Evolutionary conservation across 1,140 invertebrate species (phyloP).

Genomic region (Drosophila tristis): DNA sequence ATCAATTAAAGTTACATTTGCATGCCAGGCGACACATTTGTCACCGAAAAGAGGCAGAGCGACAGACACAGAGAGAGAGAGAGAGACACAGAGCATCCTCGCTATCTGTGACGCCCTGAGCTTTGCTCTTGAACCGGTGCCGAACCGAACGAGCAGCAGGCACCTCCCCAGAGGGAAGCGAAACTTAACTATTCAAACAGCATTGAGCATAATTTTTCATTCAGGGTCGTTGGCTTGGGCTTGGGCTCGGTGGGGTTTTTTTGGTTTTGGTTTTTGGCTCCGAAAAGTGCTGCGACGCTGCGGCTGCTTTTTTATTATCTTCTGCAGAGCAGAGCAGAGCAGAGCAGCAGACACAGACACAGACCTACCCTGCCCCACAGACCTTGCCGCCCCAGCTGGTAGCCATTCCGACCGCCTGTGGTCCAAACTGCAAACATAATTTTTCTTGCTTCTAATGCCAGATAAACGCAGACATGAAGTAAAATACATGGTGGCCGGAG

Average conservation of each 20-base stretch:
- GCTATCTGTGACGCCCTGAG: conserved; percentile 1
- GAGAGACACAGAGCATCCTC: background rate
- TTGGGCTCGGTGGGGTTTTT: conserved; percentile 33
- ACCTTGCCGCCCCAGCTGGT: conserved; percentile 5
- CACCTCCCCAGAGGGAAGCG: background rate
- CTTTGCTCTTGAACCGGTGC: conserved; percentile 53
- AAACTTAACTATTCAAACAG: conserved; percentile 49
- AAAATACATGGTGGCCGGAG: conserved; percentile 45
- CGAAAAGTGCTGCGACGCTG: too few species aligned
- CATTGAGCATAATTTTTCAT: conserved; percentile 67
- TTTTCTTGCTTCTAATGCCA: conserved; percentile 69
- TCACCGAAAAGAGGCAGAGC: background rate
- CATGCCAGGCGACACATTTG: background rate
- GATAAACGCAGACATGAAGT: conserved; percentile 72
- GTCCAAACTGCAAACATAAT: conserved; percentile 68
- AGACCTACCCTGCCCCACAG: conserved; percentile 6
- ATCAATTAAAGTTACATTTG: conserved; percentile 5
- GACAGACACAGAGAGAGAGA: background rate
- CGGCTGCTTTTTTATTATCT: conserved; percentile 47
- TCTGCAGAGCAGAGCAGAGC: conserved; percentile 15
- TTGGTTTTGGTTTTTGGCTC: conserved; percentile 5
- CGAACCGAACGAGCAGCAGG: background rate
- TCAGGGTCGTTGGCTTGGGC: conserved; percentile 61
- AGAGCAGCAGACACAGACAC: too few species aligned
- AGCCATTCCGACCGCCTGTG: conserved; percentile 3